Evolutionary conservation across 2,888 invertebrate genomes (phyloP).

Genomic region (Reticulitermes lucifugus): DNA sequence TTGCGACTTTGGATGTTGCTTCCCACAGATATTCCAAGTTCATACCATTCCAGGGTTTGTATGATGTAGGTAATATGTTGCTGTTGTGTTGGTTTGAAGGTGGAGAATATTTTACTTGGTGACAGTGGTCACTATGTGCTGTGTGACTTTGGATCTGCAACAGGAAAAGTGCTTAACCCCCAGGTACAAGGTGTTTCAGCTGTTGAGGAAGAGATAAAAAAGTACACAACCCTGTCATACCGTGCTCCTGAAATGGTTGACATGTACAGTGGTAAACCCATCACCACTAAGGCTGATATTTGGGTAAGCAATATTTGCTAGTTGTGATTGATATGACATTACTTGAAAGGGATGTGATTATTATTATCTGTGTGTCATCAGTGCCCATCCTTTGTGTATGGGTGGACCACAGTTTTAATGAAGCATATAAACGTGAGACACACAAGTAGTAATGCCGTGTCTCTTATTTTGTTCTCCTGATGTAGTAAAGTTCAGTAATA

Average conservation of each 20-base stretch:
- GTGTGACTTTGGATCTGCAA: constrained; percentile 95
- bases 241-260: constrained; percentile 95
- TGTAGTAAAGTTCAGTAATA: too few relatives aligned
- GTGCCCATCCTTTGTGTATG: too few relatives aligned
- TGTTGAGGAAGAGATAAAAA: constrained; percentile 87
- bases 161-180: constrained; percentile 81
- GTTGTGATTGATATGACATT: too few relatives aligned
- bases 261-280: constrained; percentile 83
- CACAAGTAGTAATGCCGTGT: too few relatives aligned
- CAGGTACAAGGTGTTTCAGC: constrained; percentile 73
- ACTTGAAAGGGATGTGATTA: too few relatives aligned
- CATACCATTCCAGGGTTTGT: constrained; percentile 72
- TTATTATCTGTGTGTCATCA: too few relatives aligned
- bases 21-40: too few relatives aligned
- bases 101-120: constrained; percentile 88
- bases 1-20: constrained; percentile 86
- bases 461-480: too few relatives aligned
- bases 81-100: constrained; percentile 64
- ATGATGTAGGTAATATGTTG: constrained; percentile 74
- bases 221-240: constrained; percentile 91
- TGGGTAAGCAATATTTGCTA: constrained; percentile 70
- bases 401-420: too few relatives aligned
- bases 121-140: constrained; percentile 85
- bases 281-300: constrained; percentile 89
- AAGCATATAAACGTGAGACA: too few relatives aligned